Conservation (phyloP, 2,888 invertebrate genomes). For the Acrobasis repandana region DNA sequence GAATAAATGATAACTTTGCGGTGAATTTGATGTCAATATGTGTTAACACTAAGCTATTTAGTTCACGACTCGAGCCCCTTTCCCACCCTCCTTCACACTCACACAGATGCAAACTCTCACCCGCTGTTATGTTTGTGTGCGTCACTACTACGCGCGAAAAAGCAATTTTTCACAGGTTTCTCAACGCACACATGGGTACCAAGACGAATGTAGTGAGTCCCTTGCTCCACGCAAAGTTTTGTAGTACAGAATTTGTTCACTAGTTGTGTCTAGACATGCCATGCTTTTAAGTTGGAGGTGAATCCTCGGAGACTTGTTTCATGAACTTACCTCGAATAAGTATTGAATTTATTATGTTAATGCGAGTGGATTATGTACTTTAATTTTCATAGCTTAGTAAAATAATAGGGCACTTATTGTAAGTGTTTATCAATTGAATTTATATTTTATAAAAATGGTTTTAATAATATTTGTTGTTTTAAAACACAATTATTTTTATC, state of each 20-base stretch:
- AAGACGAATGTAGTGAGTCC: constrained; percentile 70
- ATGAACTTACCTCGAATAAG: constrained; percentile 55
- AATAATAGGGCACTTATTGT: background rate
- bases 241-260: constrained; percentile 79
- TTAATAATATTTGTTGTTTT: no score
- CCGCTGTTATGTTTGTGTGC: constrained; percentile 47
- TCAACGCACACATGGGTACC: constrained; percentile 57
- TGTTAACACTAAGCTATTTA: constrained; percentile 84
- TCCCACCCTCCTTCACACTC: constrained; percentile 53
- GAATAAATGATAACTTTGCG: constrained; percentile 82
- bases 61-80: constrained; percentile 78
- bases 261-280: constrained; percentile 80
- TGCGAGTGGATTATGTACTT: constrained; percentile 27
- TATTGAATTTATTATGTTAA: constrained; percentile 38
- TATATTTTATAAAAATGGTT: background rate
- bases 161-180: constrained; percentile 79
- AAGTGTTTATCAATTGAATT: background rate
- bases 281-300: constrained; percentile 75
- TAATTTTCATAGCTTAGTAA: background rate
- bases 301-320: constrained; percentile 67
- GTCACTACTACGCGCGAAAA: constrained; percentile 56
- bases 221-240: constrained; percentile 78
- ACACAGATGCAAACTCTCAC: constrained; percentile 48
- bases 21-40: constrained; percentile 83
- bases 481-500: no score